Conservation (phyloP, 2,888 invertebrate species). For the Enchytraeus crypticus region DNA sequence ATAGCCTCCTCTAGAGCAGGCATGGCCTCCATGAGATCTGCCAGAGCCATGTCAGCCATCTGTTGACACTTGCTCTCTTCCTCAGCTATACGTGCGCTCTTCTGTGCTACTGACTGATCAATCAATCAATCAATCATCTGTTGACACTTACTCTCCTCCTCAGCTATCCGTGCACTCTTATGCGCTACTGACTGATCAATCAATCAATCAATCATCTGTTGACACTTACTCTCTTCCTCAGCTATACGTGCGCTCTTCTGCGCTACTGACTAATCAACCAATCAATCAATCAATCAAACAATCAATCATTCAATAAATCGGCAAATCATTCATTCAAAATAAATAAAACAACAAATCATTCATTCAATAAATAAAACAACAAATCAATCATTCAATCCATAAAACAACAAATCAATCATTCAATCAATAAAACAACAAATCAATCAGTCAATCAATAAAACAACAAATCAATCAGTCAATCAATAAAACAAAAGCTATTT, state of each 20-base stretch:
- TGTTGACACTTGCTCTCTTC: slow-evolving; percentile 73
- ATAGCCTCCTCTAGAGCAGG: slow-evolving; percentile 78
- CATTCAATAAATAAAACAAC: too few species aligned
- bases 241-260: slow-evolving; percentile 64
- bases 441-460: too few species aligned
- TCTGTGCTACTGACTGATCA: slow-evolving; percentile 55
- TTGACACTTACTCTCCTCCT: slow-evolving; percentile 73
- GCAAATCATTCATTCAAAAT: too few species aligned
- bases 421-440: too few species aligned
- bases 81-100: slow-evolving; percentile 64
- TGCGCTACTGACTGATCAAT: slow-evolving; percentile 55
- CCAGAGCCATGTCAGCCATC: slow-evolving; percentile 70
- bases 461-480: too few species aligned
- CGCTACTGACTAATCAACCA: slow-evolving; percentile 52
- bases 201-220: slow-evolving; percentile 57
- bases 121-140: slow-evolving; percentile 54
- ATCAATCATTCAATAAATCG: too few species aligned
- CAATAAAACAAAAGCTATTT: too few species aligned
- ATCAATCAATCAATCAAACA: too few species aligned
- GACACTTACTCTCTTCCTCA: slow-evolving; percentile 72
- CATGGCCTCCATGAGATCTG: slow-evolving; percentile 74
- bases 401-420: too few species aligned
- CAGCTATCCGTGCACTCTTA: slow-evolving; percentile 63
- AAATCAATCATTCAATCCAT: too few species aligned
- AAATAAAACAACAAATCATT: too few species aligned